Evolutionary conservation across 2,888 invertebrate species (phyloP).

Genomic region (Microctonus hyperodae): DNA sequence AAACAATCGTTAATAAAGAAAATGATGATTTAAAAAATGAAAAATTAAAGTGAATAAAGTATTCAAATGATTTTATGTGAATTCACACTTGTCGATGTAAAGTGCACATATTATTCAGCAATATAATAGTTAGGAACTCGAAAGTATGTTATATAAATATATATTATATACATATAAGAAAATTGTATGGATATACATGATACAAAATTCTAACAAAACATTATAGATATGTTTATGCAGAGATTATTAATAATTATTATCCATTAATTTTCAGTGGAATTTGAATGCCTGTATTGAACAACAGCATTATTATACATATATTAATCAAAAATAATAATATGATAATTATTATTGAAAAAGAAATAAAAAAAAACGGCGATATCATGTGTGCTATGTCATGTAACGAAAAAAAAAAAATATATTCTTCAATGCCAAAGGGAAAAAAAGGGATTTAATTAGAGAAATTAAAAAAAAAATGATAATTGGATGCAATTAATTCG

Average conservation of each 20-base stretch:
- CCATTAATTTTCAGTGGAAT: neutral
- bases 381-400: neutral
- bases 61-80: conserved; percentile 33
- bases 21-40: neutral
- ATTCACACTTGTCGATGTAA: conserved; percentile 42
- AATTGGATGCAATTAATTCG: neutral
- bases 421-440: conserved; percentile 12
- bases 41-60: conserved; percentile 24
- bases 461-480: neutral
- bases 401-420: neutral
- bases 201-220: conserved; percentile 19
- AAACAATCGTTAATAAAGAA: conserved; percentile 1
- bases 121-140: conserved; percentile 46
- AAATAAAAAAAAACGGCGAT: neutral
- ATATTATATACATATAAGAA: conserved; percentile 19
- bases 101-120: conserved; percentile 46
- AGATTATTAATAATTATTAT: conserved; percentile 18
- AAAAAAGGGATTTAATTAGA: neutral
- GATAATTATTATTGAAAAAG: too few species aligned
- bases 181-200: conserved; percentile 7
- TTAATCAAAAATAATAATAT: neutral
- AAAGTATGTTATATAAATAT: conserved; percentile 42
- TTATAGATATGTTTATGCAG: neutral
- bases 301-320: neutral
- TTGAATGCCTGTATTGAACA: neutral